Evolutionary conservation across 2,113 vertebrate species (phyloP), one percentile per base, ranked within the genome.

Genomic region (Romanogobio albipinnatus): DNA sequence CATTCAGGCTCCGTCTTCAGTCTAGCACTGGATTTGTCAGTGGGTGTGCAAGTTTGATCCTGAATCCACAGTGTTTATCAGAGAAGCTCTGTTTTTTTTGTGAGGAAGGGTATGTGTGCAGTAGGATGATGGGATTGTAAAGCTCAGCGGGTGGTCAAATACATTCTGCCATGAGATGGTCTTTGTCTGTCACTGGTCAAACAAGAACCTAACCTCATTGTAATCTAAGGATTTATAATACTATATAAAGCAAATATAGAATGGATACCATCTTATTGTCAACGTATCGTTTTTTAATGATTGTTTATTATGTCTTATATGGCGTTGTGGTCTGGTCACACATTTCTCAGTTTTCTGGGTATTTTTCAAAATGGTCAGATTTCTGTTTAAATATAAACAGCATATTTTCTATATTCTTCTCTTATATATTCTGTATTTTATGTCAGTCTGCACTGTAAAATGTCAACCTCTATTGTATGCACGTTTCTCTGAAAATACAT

Each of bases 31-130:
- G n/a, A 45, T 79, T 73, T 73, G 70, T 47, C 70, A 73, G 70
- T 73, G 70, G 43, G 70, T 73, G 70, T 73, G 70, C 70, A 73
- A 73, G 70, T 73, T 47, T 73, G 70, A 73, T 73, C 70, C n/a
- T 24, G 43, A 73, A 73, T 73, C 70, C 70, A 73, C 70, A 73
- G 70, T 73, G 70, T 73, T 79, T 79, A 62, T 62, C 76, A 79
- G 58, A 78, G 56, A 78, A 59, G 76, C 56, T 73, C 11, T 73
- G 70, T 17, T 78, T 78, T 78, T 33, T 24, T 24, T 61, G 11
- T 78, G 33, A 22, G 56, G 76, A 62, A 26, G 58, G 39, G 3
- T 73, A 73, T 73, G 77, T 79, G 77, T 79, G 77, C 58, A 79
- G 24, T 59, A 78, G 19, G 33, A 78, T 59, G 29, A 61, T n/a